These are phyloP conservation scores for Fratercula arctica DNA, from an alignment of 2,797 vertebrate species.

Conservation along the genomic window DNA sequence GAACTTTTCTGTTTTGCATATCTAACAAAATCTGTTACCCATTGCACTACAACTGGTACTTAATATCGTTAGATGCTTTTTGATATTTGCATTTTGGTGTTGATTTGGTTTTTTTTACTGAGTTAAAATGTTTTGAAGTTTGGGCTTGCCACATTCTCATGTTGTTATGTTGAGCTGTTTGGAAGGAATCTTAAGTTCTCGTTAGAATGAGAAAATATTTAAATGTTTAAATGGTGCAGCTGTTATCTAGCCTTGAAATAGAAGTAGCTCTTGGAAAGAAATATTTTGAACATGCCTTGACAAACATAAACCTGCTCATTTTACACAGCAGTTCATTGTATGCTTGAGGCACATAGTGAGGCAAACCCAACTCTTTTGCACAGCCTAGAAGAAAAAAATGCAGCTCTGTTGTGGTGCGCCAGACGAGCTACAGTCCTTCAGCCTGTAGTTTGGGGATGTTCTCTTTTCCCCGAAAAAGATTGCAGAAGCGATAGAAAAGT, in stretches of 20 bases:
- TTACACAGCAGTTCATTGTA: not conserved
- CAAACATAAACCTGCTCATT: slow-evolving; percentile 25
- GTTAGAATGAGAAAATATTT: slow-evolving; percentile 51
- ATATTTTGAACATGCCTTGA: slow-evolving; percentile 34
- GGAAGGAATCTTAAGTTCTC: slow-evolving; percentile 28
- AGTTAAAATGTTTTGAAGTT: slow-evolving; percentile 33
- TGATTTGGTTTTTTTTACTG: not conserved
- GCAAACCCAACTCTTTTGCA: not conserved
- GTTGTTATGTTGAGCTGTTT: slow-evolving; percentile 15
- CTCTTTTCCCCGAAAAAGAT: not conserved
- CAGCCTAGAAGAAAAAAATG: not conserved
- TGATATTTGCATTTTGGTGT: not conserved
- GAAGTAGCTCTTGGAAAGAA: slow-evolving; percentile 7
- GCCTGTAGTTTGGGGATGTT: not conserved
- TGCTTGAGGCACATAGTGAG: not conserved
- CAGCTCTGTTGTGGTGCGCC: not conserved
- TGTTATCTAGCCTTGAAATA: slow-evolving; percentile 27
- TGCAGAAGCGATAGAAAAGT: not conserved
- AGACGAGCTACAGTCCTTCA: not conserved
- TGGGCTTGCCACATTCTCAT: not conserved
- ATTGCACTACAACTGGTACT: not conserved
- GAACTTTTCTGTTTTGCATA: not conserved
- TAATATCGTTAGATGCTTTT: not conserved
- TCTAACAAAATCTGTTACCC: not conserved
- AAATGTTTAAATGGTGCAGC: slow-evolving; percentile 31